phyloP scores from a whole-genome alignment of 1,140 invertebrate genomes.

The Proales similis region DNA sequence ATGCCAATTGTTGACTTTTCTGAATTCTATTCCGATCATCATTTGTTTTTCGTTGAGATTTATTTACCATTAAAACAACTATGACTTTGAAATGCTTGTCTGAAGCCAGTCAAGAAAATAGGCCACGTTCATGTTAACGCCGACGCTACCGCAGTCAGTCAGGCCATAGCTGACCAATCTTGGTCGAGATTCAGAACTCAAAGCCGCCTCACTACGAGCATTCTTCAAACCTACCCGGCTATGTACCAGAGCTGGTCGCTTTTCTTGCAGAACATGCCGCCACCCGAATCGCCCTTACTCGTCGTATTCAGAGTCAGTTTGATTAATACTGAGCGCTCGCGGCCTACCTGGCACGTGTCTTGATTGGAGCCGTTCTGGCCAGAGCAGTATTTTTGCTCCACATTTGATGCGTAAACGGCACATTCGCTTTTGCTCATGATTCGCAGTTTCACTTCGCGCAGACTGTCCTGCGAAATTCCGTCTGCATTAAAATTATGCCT shows the following conservation, averaged over 20 bases:
- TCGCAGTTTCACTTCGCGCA: conserved; percentile 7
- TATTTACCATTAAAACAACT: background rate
- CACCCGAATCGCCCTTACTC: conserved; percentile 31
- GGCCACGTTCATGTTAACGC: background rate
- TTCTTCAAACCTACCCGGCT: too few species aligned
- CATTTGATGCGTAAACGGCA: background rate
- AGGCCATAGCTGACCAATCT: conserved; percentile 27
- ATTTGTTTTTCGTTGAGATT: conserved; percentile 3
- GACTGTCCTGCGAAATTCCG: background rate
- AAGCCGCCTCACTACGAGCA: too few species aligned
- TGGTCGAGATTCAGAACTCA: too few species aligned
- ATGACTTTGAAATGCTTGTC: conserved; percentile 2
- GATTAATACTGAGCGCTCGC: background rate
- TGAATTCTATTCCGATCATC: conserved; percentile 14
- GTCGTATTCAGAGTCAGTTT: background rate
- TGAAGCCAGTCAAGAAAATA: conserved; percentile 17
- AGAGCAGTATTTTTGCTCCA: conserved; percentile 28
- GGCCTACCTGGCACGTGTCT: conserved; percentile 24
- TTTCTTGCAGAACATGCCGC: conserved; percentile 29
- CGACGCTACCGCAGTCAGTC: background rate
- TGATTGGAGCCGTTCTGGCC: background rate
- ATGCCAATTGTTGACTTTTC: background rate
- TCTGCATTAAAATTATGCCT: background rate
- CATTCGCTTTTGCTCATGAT: conserved; percentile 9
- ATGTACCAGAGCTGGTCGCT: conserved; percentile 11